Conservation (phyloP, 2,888 invertebrate genomes). For the Sarcophaga carnaria region DNA sequence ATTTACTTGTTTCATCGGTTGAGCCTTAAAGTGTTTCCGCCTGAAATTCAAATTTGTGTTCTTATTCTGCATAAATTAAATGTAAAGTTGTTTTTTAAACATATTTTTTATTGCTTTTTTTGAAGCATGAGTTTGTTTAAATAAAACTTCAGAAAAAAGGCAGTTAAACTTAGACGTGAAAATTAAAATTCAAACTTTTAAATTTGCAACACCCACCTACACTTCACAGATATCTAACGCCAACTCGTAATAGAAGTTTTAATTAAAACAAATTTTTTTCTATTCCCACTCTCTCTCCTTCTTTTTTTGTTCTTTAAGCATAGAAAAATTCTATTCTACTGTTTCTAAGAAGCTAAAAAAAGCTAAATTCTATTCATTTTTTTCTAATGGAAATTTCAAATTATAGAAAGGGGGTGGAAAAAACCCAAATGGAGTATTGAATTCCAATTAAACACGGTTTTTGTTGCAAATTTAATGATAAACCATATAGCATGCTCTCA, state of each 20-base stretch:
- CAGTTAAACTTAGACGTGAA: not conserved
- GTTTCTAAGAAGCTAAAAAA: no score
- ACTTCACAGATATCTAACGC: not conserved
- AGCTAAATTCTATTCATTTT: no score
- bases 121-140: not conserved
- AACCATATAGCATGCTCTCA: no score
- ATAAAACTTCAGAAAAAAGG: not conserved
- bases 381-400: no score
- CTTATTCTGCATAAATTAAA: slow-evolving; percentile 28
- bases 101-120: not conserved
- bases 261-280: slow-evolving; percentile 26
- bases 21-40: slow-evolving; percentile 42
- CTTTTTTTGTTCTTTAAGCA: not conserved
- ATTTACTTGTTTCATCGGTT: slow-evolving; percentile 30
- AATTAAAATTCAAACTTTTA: slow-evolving; percentile 24
- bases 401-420: no score
- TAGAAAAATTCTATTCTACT: not conserved
- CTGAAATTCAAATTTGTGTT: not conserved
- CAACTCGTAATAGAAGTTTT: slow-evolving; percentile 45
- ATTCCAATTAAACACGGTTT: no score
- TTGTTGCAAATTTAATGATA: no score
- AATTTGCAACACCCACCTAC: slow-evolving; percentile 18
- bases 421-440: no score
- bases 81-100: slow-evolving; percentile 3
- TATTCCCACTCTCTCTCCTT: no score